Percentiles rank a stretch among this genome's conserved stretches.
phyloP scores from a whole-genome alignment of 2,113 vertebrate genomes.

The Dendropsophus ebraccatus region DNA sequence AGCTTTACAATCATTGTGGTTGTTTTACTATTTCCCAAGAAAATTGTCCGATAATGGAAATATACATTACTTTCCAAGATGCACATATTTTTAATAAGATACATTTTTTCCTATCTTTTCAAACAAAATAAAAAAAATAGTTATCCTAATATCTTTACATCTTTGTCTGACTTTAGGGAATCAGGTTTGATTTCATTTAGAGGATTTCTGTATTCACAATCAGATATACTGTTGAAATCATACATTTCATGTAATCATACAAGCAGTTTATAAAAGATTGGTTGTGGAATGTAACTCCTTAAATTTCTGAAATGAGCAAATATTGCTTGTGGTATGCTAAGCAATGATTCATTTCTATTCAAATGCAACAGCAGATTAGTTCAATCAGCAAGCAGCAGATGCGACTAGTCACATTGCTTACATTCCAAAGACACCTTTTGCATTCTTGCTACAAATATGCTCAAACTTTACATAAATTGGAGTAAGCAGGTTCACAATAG shows the following conservation, averaged over 20 bases:
- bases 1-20: not conserved
- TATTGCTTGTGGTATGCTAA: conserved; percentile 4
- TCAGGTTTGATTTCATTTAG: not conserved
- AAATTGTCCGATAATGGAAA: not conserved
- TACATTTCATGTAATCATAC: not conserved
- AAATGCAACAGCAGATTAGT: conserved; percentile 28
- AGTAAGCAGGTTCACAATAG: not conserved
- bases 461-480: not conserved
- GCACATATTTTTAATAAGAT: too few species aligned
- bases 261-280: not conserved
- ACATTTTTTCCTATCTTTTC: too few species aligned
- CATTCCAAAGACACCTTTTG: conserved; percentile 36
- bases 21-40: not conserved
- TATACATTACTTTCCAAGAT: too few species aligned
- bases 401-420: conserved; percentile 25
- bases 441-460: conserved; percentile 28
- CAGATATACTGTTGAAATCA: not conserved
- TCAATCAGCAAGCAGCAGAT: conserved; percentile 26
- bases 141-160: too few species aligned
- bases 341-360: conserved; percentile 11
- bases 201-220: not conserved
- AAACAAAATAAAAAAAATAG: too few species aligned
- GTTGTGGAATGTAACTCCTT: conserved; percentile 1
- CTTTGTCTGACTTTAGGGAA: not conserved
- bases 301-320: conserved; percentile 1